phyloP scores from a whole-genome alignment of 1,140 invertebrate species.

The Phenacoccus solenopsis region DNA sequence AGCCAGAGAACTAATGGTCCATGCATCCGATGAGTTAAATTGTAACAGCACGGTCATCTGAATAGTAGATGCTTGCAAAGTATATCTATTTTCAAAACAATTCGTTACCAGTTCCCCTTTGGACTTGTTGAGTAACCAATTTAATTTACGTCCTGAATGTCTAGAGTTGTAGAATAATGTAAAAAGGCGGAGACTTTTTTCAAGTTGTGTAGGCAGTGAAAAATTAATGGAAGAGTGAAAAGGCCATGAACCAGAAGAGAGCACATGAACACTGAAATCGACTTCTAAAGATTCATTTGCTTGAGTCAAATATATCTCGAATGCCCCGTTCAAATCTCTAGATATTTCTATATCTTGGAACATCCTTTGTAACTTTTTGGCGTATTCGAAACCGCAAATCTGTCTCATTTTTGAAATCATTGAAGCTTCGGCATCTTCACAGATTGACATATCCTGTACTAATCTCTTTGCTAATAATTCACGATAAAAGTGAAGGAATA shows the following conservation, averaged over 20 bases:
- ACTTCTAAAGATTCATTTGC: constrained; percentile 61
- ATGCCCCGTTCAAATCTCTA: constrained; percentile 93
- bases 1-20: constrained; percentile 73
- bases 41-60: constrained; percentile 96
- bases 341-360: constrained; percentile 97
- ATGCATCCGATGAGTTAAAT: constrained; percentile 77
- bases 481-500: constrained; percentile 99
- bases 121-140: constrained; percentile 96
- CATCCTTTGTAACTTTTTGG: constrained; percentile 96
- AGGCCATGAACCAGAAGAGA: constrained; percentile 96
- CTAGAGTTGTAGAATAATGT: constrained; percentile 89
- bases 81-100: constrained; percentile 83
- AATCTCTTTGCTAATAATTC: constrained; percentile 97
- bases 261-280: constrained; percentile 89
- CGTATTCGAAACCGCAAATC: constrained; percentile 99
- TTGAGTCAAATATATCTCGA: constrained; percentile 54
- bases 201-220: constrained; percentile 83
- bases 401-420: constrained; percentile 99
- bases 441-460: constrained; percentile 94
- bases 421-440: constrained; percentile 96
- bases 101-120: constrained; percentile 95
- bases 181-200: constrained; percentile 86
- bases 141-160: constrained; percentile 92
- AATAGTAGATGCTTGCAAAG: constrained; percentile 88
- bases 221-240: constrained; percentile 89